Evolutionary conservation across 2,113 vertebrate species (phyloP).

Genomic region (Podarcis muralis): DNA sequence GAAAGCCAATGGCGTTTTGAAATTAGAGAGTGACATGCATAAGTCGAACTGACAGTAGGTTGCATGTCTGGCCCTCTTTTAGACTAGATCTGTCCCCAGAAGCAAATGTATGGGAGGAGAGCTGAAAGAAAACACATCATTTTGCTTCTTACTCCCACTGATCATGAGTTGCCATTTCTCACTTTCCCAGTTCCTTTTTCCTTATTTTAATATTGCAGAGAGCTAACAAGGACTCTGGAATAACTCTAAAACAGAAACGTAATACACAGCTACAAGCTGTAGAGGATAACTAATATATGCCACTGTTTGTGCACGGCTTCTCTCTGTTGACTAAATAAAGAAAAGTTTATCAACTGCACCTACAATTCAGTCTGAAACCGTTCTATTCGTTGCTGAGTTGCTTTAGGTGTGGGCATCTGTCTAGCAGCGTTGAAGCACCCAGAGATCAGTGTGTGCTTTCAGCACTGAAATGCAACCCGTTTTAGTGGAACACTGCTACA

Average conservation of each 20-base stretch:
- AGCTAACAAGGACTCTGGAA: not conserved
- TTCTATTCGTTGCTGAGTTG: not conserved
- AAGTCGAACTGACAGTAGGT: not conserved
- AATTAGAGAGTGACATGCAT: constrained; percentile 15
- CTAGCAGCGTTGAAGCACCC: not conserved
- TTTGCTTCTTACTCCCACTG: not conserved
- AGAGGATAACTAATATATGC: not conserved
- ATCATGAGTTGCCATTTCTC: not conserved
- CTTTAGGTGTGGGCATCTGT: not conserved
- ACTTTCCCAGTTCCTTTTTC: not conserved
- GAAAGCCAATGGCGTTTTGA: constrained; percentile 9
- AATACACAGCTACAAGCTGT: not conserved
- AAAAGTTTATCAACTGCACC: not conserved
- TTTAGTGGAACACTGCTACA: not conserved
- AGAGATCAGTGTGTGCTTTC: not conserved
- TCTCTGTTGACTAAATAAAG: not conserved
- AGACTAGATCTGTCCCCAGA: not conserved
- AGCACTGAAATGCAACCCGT: not conserved
- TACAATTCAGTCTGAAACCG: not conserved
- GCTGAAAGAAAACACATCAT: not conserved
- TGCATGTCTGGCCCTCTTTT: not conserved
- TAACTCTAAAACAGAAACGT: not conserved
- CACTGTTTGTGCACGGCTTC: not conserved
- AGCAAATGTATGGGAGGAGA: not conserved
- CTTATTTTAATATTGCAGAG: no score